Evolutionary conservation across 2,888 invertebrate species (phyloP).

Genomic region (Nephrotoma guestfalica): DNA sequence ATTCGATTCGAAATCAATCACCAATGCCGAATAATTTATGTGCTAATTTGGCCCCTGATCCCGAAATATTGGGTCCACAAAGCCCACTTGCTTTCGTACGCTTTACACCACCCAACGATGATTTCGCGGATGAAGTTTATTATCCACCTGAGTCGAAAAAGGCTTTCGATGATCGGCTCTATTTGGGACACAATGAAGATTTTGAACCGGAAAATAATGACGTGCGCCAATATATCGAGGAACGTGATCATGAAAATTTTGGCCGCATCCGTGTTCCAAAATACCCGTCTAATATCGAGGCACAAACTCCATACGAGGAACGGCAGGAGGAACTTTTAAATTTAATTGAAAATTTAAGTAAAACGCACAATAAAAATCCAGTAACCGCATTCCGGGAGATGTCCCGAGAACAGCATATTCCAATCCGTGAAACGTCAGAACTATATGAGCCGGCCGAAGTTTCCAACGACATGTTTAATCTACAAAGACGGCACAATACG

Average conservation of each 20-base stretch:
- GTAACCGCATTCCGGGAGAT: constrained; percentile 12
- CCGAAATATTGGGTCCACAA: constrained; percentile 41
- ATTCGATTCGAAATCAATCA: constrained; percentile 27
- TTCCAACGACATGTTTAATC: not conserved
- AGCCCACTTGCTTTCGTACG: constrained; percentile 62
- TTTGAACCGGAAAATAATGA: constrained; percentile 20
- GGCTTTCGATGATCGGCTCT: constrained; percentile 25
- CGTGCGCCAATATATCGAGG: constrained; percentile 22
- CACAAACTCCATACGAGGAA: constrained; percentile 9
- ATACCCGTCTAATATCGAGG: constrained; percentile 10
- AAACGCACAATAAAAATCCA: not conserved
- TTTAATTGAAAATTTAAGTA: not conserved
- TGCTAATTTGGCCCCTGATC: constrained; percentile 27
- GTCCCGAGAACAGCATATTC: constrained; percentile 10
- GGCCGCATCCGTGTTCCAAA: constrained; percentile 11
- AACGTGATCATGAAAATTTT: constrained; percentile 12
- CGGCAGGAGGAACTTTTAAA: not conserved
- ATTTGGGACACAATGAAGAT: constrained; percentile 10
- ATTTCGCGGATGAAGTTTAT: constrained; percentile 70
- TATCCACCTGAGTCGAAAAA: constrained; percentile 49
- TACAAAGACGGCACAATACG: not conserved
- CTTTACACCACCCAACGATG: constrained; percentile 54
- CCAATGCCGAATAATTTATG: constrained; percentile 30
- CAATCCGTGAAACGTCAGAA: not conserved
- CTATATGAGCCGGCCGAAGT: not conserved